Evolutionary conservation across 2,113 vertebrate species (phyloP), one percentile per base, ranked within the genome.

Genomic region (Forbesichthys agassizii): DNA sequence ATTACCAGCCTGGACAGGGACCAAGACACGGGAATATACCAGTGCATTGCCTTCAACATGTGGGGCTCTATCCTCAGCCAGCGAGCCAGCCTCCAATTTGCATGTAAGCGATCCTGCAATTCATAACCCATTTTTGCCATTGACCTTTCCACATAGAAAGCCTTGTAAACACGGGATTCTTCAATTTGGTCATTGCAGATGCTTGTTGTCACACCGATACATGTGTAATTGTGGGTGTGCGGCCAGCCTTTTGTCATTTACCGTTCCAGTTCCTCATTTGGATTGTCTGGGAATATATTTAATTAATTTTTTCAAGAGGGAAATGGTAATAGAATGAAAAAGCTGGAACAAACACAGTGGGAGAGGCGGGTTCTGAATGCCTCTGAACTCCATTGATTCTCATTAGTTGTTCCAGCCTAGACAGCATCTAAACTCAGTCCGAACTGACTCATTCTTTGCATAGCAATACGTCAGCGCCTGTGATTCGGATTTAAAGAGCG

Each of bases 1-100:
- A 91, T 95, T 83, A 87, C 85, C 68, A 85, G 88, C 66, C 92
- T 94, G 84, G 92, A 92, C 84, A 88, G 92, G 83, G 90, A 93
- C 69, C 89, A 94, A 89, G 94, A 95, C 79, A 77, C 77, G 0
- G 95, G 95, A 73, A 81, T 78, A 16, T 95, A 95, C 85, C 95
- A 95, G 46, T 95, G 95, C 74, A 88, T 81, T 5, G 93, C 93
- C 13, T 90, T 82, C 79, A 95, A 94, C 72, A 67, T 83, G 1
- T 77, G 86, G 61, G 95, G 95, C 61, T 92, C 91, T 54, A 75
- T 95, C 71, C 86, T 94, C 70, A 94, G 95, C 88, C 86, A 89
- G 77, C 93, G 86, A 91, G 93, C 92, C 55, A 92, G 85, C 66
- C 86, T 95, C 13, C 93, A 94, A 64, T 95, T 95, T 90, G 94